These are phyloP conservation scores for Porphyrio hochstetteri DNA, from an alignment of 2,113 vertebrate species.

Conservation along the genomic window DNA sequence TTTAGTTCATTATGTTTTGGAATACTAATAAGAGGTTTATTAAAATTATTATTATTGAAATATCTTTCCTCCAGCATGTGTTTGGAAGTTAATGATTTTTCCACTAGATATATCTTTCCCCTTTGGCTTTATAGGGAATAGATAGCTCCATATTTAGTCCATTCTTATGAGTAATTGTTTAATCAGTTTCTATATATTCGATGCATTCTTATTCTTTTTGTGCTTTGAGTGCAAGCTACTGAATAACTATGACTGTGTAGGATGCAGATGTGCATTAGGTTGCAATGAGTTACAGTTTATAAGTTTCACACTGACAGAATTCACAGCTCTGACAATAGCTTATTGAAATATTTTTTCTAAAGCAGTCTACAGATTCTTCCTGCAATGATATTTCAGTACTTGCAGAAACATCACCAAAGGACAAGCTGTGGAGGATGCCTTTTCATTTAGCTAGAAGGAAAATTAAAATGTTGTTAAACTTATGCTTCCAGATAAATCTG, in stretches of 20 bases:
- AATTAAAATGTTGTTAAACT: not conserved
- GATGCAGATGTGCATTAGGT: not conserved
- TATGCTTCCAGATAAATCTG: not conserved
- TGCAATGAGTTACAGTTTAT: not conserved
- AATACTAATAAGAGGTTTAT: not conserved
- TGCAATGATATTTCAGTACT: not conserved
- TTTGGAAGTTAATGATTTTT: not conserved
- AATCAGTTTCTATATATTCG: not conserved
- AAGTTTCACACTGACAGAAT: not conserved
- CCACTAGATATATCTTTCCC: not conserved
- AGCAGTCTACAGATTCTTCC: not conserved
- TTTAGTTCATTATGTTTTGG: not conserved
- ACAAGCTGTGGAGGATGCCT: not conserved
- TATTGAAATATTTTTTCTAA: not conserved
- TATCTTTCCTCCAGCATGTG: not conserved
- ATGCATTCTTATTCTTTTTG: not conserved
- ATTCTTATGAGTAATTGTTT: not conserved
- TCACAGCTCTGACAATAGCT: not conserved
- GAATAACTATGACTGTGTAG: not conserved
- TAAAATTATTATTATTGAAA: not conserved
- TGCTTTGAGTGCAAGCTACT: not conserved
- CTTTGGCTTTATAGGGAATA: not conserved
- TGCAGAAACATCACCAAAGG: not conserved
- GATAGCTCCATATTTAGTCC: not conserved
- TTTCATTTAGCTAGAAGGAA: not conserved